phyloP scores from a whole-genome alignment of 2,888 invertebrate species.

The Euproctis similis region DNA sequence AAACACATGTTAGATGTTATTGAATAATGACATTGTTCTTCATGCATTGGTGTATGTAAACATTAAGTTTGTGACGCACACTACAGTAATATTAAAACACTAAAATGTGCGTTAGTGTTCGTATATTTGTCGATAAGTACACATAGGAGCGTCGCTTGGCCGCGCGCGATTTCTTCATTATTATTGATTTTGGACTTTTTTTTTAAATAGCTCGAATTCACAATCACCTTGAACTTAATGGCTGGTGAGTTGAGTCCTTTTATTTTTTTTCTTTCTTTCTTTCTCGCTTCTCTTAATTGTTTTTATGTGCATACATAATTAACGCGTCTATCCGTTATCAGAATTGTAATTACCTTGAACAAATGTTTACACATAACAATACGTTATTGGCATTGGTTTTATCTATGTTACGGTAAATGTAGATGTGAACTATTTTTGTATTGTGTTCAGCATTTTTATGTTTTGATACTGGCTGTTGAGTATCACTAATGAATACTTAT shows the following conservation, averaged over 20 bases:
- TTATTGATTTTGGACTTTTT: conserved; percentile 67
- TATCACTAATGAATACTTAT: no score
- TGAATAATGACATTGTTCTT: conserved; percentile 64
- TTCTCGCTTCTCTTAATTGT: conserved; percentile 12
- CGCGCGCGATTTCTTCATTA: conserved; percentile 59
- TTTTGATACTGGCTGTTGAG: not conserved
- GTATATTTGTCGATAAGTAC: conserved; percentile 53
- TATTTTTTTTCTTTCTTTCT: conserved; percentile 12
- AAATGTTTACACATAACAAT: conserved; percentile 29
- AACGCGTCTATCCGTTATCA: conserved; percentile 28
- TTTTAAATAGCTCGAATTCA: conserved; percentile 39
- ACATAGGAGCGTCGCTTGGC: conserved; percentile 48
- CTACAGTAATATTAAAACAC: conserved; percentile 25
- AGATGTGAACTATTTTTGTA: conserved; percentile 15
- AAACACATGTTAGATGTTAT: conserved; percentile 35
- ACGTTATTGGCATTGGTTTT: conserved; percentile 18
- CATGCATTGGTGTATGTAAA: conserved; percentile 56
- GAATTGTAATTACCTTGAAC: conserved; percentile 32
- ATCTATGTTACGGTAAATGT: conserved; percentile 15
- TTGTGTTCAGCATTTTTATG: no score
- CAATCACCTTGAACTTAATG: conserved; percentile 63
- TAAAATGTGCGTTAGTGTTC: conserved; percentile 30
- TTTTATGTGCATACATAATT: conserved; percentile 17
- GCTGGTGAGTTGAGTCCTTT: conserved; percentile 50
- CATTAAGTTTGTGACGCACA: conserved; percentile 36